Evolutionary conservation across 2,888 invertebrate species (phyloP).

Genomic region (Pogonocherus hispidulus): DNA sequence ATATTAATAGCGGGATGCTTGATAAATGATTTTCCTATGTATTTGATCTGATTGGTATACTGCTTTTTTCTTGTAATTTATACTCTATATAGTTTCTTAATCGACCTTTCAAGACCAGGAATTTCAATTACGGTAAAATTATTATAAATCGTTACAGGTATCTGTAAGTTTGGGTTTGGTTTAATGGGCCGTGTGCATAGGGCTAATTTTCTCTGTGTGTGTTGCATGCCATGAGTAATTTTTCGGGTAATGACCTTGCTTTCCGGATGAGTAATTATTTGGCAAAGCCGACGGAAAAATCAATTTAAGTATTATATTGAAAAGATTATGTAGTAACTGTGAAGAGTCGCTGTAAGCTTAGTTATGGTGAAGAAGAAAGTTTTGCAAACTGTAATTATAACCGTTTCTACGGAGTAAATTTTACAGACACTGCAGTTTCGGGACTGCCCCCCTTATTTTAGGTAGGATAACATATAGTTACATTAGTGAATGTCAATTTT

Average conservation of each 20-base stretch:
- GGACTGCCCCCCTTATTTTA: no score
- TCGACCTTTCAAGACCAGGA: conserved; percentile 54
- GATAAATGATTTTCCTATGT: conserved; percentile 47
- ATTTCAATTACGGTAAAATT: conserved; percentile 51
- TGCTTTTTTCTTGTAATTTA: conserved; percentile 45
- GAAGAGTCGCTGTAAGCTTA: no score
- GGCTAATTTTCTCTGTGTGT: conserved; percentile 21
- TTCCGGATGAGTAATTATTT: conserved; percentile 42
- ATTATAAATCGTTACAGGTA: conserved; percentile 52
- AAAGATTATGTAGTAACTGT: no score
- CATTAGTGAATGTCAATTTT: no score
- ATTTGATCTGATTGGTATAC: conserved; percentile 43
- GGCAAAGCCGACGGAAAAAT: conserved; percentile 39
- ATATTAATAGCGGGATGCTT: conserved; percentile 45
- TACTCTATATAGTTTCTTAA: conserved; percentile 43
- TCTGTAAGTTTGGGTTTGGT: conserved; percentile 35
- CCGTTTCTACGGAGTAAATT: no score
- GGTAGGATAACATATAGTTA: no score
- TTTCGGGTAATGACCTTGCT: conserved; percentile 39
- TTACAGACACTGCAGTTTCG: no score
- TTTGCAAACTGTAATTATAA: no score
- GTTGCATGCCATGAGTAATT: conserved; percentile 37
- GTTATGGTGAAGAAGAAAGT: no score
- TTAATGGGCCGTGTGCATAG: conserved; percentile 20
- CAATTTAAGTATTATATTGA: no score